These are phyloP conservation scores for Myodes glareolus DNA, from an alignment of 2,113 vertebrate species.

Conservation along the genomic window DNA sequence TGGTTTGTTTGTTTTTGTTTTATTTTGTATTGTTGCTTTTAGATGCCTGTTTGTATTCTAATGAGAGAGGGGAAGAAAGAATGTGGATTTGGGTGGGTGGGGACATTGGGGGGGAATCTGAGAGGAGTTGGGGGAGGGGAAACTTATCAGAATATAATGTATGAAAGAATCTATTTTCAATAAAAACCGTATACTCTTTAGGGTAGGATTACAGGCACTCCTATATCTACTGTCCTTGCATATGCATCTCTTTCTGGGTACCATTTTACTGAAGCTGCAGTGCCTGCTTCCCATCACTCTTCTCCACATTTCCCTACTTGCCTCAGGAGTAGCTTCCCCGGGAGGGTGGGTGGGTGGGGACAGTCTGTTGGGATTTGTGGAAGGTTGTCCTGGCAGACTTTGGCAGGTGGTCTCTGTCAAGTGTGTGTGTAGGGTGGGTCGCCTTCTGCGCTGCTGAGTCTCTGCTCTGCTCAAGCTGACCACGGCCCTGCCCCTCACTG, in stretches of 20 bases:
- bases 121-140: too few relatives aligned
- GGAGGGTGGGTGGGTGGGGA: too few relatives aligned
- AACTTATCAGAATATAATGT: not conserved
- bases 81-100: not conserved
- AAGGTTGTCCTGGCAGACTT: not conserved
- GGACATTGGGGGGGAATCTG: not conserved
- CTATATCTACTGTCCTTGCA: not conserved
- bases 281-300: not conserved
- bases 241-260: not conserved
- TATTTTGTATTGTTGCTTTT: not conserved
- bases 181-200: not conserved
- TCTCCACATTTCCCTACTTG: too few relatives aligned
- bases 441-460: not conserved
- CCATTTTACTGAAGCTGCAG: not conserved
- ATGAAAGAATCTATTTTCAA: not conserved
- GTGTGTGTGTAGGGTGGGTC: rapidly evolving
- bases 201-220: too few relatives aligned
- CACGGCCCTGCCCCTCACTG: not conserved
- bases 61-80: not conserved
- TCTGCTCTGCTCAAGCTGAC: not conserved
- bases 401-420: not conserved
- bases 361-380: not conserved
- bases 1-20: not conserved
- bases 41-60: not conserved
- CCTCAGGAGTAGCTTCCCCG: not conserved